A percentile compares a stretch with the other conserved stretches of the same genome.
Conservation (phyloP, 2,888 invertebrate genomes). For the Drosophila ezoana region DNA sequence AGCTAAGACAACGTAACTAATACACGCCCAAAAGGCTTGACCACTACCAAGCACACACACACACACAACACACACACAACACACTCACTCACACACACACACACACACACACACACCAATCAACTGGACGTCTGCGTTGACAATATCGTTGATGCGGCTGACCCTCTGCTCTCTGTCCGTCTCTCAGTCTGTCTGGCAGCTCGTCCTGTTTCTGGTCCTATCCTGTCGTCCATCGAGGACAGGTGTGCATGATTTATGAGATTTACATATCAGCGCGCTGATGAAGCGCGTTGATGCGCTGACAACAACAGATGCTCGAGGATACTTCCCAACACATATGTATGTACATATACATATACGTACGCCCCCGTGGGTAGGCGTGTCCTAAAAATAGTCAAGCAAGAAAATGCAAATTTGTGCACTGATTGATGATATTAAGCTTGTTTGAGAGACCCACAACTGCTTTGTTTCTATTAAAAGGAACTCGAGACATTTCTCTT, state of each 20-base stretch:
- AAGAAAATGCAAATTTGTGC: constrained; percentile 65
- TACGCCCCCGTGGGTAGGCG: not conserved
- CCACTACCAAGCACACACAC: constrained; percentile 37
- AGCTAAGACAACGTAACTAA: constrained; percentile 12
- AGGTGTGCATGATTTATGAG: constrained; percentile 84
- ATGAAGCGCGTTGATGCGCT: constrained; percentile 80
- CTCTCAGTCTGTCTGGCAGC: constrained; percentile 14
- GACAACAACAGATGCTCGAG: constrained; percentile 67
- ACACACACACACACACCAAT: constrained; percentile 8
- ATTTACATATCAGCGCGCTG: constrained; percentile 80
- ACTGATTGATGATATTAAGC: constrained; percentile 76
- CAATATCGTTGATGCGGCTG: constrained; percentile 49
- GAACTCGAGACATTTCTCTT: not conserved
- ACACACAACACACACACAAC: constrained; percentile 8
- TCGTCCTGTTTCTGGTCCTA: constrained; percentile 25
- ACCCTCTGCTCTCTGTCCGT: constrained; percentile 1
- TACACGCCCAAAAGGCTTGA: constrained; percentile 50
- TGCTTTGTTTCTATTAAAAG: not conserved
- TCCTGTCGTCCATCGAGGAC: constrained; percentile 63
- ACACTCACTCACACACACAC: constrained; percentile 1
- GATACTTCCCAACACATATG: constrained; percentile 12
- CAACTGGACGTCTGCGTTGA: constrained; percentile 30
- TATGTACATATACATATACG: not conserved
- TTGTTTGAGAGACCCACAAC: constrained; percentile 33
- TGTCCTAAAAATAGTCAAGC: constrained; percentile 49